phyloP scores from a whole-genome alignment of 2,797 vertebrate genomes.

The Prunella strophiata region DNA sequence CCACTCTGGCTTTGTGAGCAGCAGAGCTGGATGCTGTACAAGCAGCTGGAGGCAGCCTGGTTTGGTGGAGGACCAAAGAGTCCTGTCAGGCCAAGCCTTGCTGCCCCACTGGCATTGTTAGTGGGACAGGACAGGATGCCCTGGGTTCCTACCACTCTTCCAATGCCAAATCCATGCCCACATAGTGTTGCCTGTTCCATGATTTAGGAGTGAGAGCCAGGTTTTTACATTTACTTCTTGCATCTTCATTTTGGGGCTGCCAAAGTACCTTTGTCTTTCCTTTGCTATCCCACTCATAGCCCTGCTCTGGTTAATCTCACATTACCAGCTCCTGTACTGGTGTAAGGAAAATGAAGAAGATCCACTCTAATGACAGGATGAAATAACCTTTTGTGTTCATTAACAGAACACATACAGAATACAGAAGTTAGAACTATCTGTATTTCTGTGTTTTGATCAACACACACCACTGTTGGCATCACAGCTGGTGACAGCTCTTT shows the following conservation, averaged over 20 bases:
- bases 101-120: background rate
- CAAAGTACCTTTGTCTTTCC: background rate
- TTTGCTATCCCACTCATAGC: background rate
- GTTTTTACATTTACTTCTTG: background rate
- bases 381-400: background rate
- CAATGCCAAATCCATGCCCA: background rate
- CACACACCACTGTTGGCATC: background rate
- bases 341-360: background rate
- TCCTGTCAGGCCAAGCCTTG: background rate
- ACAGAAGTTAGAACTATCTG: background rate
- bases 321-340: background rate
- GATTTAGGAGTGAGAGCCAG: fast-evolving
- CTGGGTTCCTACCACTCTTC: background rate
- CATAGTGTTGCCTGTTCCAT: background rate
- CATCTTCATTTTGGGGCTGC: background rate
- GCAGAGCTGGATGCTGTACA: background rate
- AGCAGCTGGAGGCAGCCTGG: background rate
- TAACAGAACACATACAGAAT: background rate
- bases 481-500: background rate
- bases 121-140: background rate
- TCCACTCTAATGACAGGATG: background rate
- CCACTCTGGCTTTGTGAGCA: background rate
- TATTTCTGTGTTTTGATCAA: background rate
- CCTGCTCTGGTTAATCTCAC: background rate
- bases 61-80: background rate